Base-by-base conservation (phyloP, 1,140 invertebrate species). In the Zaprionus ornatus region DNA sequence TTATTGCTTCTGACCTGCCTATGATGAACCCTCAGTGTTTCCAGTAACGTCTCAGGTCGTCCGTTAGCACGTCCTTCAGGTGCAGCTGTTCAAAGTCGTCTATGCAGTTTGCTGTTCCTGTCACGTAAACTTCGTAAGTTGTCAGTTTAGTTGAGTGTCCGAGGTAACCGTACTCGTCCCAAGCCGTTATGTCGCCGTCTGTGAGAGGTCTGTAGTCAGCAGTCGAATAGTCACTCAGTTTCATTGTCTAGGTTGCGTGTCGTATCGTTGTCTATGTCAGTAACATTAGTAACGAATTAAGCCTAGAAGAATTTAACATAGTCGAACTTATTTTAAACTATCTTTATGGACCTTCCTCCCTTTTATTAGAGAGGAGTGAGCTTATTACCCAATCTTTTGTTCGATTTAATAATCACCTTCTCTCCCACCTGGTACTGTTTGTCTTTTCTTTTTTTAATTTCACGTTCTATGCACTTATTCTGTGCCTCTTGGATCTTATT, bases 121-220 rank as follows among this genome's bases (percentile, higher is more conserved):
- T n/a, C n/a, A 42, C 4, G 57, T 13, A 59, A 17, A 17, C 19
- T 45, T 64, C 40, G 21, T 48, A 64, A 0, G 27, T 25, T 23
- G 60, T 59, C 27, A 72, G 32, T 40, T 64, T 59, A 40, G 54
- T 72, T 12, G 61, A 57, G 10, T 54, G 37, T 45, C 60, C 60
- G 1, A 66, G 9, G 63, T 65, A 65, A 21, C 29, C 29, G 52
- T 66, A 42, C 23, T 27, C 21, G 35, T 66, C 52, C 63, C 50
- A 67, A 19, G 57, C 40, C 10, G 64, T 67, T n/a, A 57, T 37
- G 64, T 67, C 64, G 13, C 64, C 64, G 37, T 59, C 29, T 10
- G n/a, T 19, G 17, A 57, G 15, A 12, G 65, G 25, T 25, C 12
- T 35, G 21, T 61, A 69, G 57, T 69, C 48, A 54, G 67, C 3